Evolutionary conservation across 2,113 vertebrate species (phyloP), one percentile per base, ranked within the genome.

Genomic region (Strix uralensis): DNA sequence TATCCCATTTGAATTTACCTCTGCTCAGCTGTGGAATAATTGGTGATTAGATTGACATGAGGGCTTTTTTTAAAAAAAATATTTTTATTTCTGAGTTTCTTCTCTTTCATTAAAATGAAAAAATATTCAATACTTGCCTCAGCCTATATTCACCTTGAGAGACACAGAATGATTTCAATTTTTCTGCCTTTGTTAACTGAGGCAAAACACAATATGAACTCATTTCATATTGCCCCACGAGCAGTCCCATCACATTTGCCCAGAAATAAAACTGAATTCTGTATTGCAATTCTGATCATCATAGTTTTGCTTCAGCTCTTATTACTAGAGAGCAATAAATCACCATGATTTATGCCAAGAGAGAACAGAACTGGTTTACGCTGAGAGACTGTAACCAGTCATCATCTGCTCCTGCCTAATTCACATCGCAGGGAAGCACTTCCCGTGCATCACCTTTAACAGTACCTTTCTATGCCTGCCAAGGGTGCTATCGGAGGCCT

Each of bases 401-500:
- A 32, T 20, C 55, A 14, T 17, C 40, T 51, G 2, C 16, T 63
- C 16, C 46, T 40, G 15, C 32, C 22, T 44, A 40, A n/a, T 10
- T 21, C 30, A 9, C 0, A 0, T 17, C 1, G 5, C 59, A 55
- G 61, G 14, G 70, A 51, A 55, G 32, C 21, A 1, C 7, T 42
- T 36, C n/a, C 40, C 11, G 1, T 1, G 2, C 4, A 4, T 15
- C 44, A 10, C 15, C 47, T 80, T 66, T 80, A 91, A 90, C 47
- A 13, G 2, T 17, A 6, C n/a, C 63, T 84, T 63, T 92, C 80
- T 58, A 0, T n/a, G 40, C 62, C 34, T 81, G 34, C 87, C 40
- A 79, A 99, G 99, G 99, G 98, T 58, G 99, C 98, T 20, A 34
- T 97, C 1, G 98, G 98, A 25, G 98, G 98, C 42, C 97, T 99